Evolutionary conservation across 1,140 invertebrate species (phyloP).

Genomic region (Drosophila micromelanica): DNA sequence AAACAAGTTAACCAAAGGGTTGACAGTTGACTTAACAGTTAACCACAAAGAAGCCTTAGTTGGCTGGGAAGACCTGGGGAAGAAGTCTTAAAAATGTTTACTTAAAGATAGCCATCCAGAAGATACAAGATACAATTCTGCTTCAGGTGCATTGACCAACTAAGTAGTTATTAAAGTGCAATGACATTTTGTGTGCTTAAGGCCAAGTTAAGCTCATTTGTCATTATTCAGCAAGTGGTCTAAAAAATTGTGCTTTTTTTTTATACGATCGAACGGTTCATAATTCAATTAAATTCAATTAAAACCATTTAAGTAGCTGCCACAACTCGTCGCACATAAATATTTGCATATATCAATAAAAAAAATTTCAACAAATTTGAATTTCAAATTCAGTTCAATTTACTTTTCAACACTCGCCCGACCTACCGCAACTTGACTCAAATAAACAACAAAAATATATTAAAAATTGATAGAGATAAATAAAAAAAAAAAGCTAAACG

Average conservation of each 20-base stretch:
- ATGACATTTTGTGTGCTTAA: slow-evolving; percentile 13
- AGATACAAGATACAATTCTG: background rate
- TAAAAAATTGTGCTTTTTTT: too few relatives aligned
- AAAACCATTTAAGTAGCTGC: slow-evolving; percentile 39
- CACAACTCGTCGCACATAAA: slow-evolving; percentile 20
- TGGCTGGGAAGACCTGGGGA: background rate
- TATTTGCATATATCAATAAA: slow-evolving; percentile 40
- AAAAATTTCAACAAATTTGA: slow-evolving; percentile 33
- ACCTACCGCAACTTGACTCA: slow-evolving; percentile 64
- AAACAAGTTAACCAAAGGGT: background rate
- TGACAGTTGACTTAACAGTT: too few relatives aligned
- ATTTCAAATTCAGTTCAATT: slow-evolving; percentile 43
- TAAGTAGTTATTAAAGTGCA: slow-evolving; percentile 16
- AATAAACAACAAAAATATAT: slow-evolving; percentile 31
- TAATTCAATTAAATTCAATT: slow-evolving; percentile 19
- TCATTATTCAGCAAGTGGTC: too few relatives aligned
- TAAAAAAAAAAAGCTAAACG: slow-evolving; percentile 27
- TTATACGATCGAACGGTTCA: slow-evolving; percentile 14
- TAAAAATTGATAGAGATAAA: slow-evolving; percentile 40
- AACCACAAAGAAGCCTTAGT: too few relatives aligned
- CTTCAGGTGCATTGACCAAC: background rate
- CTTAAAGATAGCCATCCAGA: background rate
- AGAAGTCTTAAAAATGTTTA: slow-evolving; percentile 43
- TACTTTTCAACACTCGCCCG: slow-evolving; percentile 56
- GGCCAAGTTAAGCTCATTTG: too few relatives aligned